phyloP scores from a whole-genome alignment of 1,140 invertebrate species.

The Drosophila kohkoa region DNA sequence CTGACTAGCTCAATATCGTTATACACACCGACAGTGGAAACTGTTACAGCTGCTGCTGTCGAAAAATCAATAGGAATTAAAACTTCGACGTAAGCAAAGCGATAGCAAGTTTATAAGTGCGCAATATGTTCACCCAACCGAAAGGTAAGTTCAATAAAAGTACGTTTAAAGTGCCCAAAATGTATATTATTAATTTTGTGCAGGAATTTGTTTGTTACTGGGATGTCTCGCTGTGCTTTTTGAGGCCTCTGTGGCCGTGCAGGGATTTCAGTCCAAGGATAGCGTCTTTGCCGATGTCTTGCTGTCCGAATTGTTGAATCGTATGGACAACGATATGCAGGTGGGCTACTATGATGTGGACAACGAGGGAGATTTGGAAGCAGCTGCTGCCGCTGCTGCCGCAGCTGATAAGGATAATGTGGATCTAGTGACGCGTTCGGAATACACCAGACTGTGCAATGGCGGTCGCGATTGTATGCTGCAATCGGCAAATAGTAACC shows the following conservation, averaged over 20 bases:
- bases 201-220: conserved; percentile 45
- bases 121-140: conserved; percentile 65
- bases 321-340: conserved; percentile 89
- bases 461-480: conserved; percentile 72
- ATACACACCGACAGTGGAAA: conserved; percentile 46
- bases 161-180: not conserved
- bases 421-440: conserved; percentile 85
- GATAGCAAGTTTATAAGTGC: conserved; percentile 42
- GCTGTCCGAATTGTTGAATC: conserved; percentile 89
- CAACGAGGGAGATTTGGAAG: conserved; percentile 72
- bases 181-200: not conserved
- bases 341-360: conserved; percentile 87
- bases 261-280: conserved; percentile 70
- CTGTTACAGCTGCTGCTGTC: conserved; percentile 44
- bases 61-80: conserved; percentile 70
- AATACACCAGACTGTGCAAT: conserved; percentile 84
- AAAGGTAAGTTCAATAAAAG: conserved; percentile 37
- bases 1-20: conserved; percentile 27
- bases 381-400: conserved; percentile 61
- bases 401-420: conserved; percentile 65
- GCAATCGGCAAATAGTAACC: conserved; percentile 85
- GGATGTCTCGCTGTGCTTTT: conserved; percentile 40
- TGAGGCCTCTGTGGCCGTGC: conserved; percentile 20
- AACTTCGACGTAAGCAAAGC: conserved; percentile 46
- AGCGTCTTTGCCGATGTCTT: conserved; percentile 87